Base-by-base conservation (phyloP, 2,888 invertebrate species). In the Neocrepidodera transversa region DNA sequence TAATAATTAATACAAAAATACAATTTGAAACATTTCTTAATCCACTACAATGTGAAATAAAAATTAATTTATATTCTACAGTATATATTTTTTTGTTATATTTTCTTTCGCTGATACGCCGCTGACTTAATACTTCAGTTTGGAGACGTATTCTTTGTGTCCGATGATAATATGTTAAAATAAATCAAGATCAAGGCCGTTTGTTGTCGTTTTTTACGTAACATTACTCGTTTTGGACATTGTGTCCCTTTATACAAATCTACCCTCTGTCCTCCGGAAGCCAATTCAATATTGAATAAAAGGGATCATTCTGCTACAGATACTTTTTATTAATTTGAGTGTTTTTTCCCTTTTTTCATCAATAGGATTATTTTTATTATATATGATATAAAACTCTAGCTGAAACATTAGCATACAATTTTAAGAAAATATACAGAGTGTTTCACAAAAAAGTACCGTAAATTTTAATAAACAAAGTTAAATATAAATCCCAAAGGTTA, bases 121-220 rank as follows among this genome's bases (percentile, higher is more conserved):
- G 47, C 49, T 60, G 60, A 10, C 8, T 10, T 16, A 13, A 16
- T 35, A 35, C 42, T 50, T 36, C 18, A 18, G 30, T 43, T 36
- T 52, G 53, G 53, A 59, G 61, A 53, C 55, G 40, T 57, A 62
- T 49, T 28, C 51, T 58, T 59, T 51, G 50, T 63, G 68, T 69
- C 69, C 69, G 65, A 68, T 65, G 67, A 64, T 40, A 66, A 67
- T 65, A 61, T 56, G 58, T 58, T 60, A 52, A 55, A 57, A 71
- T 73, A 73, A 73, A 73, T 72, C 71, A 71, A 58, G 56, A 64
- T 58, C 65, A 71, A 67, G 69, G 67, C 65, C 65, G 68, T 69
- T 74, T 74, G 73, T 74, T 74, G 67, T 66, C 64, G 70, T 69
- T 74, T 74, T 74, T 74, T 74, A 73, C 74, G 72, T 74, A 68